Percentiles rank a stretch among this genome's conserved stretches.
Evolutionary conservation across 2,113 vertebrate species (phyloP).

Genomic region (Rhombomys opimus): DNA sequence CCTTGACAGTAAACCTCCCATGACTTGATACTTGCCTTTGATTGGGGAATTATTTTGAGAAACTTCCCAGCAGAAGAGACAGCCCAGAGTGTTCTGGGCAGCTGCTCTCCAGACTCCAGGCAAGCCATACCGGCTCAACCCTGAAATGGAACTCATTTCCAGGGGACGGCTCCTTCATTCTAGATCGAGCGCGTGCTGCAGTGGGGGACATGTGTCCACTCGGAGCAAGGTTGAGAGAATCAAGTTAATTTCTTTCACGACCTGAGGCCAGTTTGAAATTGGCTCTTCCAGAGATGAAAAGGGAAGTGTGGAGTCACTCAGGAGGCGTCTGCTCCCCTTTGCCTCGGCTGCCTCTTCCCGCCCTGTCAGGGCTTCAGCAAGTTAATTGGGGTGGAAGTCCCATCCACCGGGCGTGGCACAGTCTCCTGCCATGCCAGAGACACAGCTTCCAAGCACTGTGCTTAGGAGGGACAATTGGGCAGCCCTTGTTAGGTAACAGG

Average conservation of each 20-base stretch:
- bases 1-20: neutral
- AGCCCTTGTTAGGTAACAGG: accelerated
- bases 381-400: constrained; percentile 67
- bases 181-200: constrained; percentile 24
- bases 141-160: constrained; percentile 8
- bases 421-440: neutral
- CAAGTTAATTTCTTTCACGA: constrained; percentile 79
- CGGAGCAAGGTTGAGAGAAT: constrained; percentile 67
- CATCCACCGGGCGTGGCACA: neutral
- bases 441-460: neutral
- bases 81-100: constrained; percentile 7
- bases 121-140: neutral
- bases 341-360: neutral
- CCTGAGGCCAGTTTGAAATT: constrained; percentile 77
- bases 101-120: constrained; percentile 23
- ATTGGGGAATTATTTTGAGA: neutral
- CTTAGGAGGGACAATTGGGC: neutral
- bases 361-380: neutral
- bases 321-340: neutral
- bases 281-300: constrained; percentile 72
- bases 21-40: neutral
- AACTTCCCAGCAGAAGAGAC: neutral
- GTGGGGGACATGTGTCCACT: constrained; percentile 59
- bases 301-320: neutral
- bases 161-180: neutral